Evolutionary conservation across 1,140 invertebrate genomes (phyloP).

Genomic region (Gyrodactylus bullatarudis): DNA sequence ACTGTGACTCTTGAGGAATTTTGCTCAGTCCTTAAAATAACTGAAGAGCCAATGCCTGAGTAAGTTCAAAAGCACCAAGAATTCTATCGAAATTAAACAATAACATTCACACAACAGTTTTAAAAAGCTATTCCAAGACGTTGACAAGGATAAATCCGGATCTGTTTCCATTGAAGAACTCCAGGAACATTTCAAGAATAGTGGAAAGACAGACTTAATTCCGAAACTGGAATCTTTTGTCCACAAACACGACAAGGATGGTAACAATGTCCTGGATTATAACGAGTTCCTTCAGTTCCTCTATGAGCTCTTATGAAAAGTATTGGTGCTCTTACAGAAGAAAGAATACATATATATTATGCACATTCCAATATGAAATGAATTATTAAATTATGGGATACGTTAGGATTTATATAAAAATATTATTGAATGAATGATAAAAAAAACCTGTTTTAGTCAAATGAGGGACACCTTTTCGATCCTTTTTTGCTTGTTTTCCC

Average conservation of each 20-base stretch:
- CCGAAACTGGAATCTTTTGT: background rate
- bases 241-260: background rate
- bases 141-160: background rate
- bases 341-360: too few relatives aligned
- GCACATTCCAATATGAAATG: too few relatives aligned
- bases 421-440: too few relatives aligned
- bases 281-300: background rate
- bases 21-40: background rate
- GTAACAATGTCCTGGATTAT: background rate
- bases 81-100: background rate
- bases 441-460: too few relatives aligned
- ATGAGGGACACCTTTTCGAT: too few relatives aligned
- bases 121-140: background rate
- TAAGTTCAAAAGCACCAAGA: background rate
- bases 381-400: too few relatives aligned
- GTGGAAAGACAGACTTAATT: background rate
- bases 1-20: background rate
- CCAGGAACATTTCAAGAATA: background rate
- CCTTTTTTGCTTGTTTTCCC: too few relatives aligned
- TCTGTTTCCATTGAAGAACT: background rate
- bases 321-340: too few relatives aligned
- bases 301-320: background rate
- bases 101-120: too few relatives aligned
- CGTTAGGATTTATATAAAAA: too few relatives aligned
- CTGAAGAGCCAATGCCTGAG: background rate